These are phyloP conservation scores for Periparus ater DNA, from an alignment of 2,797 vertebrate species.

Conservation along the genomic window DNA sequence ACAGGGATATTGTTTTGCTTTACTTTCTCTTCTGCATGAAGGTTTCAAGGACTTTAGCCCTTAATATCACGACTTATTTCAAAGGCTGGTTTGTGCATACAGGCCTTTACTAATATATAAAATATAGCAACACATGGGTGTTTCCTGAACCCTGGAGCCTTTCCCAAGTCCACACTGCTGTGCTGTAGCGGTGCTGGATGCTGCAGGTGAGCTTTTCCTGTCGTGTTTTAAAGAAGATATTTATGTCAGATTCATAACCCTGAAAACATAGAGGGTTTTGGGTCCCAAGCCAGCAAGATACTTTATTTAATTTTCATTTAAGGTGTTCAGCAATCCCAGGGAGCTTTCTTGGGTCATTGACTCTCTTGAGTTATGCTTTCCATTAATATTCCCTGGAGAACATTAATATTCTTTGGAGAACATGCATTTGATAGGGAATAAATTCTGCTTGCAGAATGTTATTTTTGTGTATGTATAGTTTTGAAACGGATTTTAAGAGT, in stretches of 20 bases:
- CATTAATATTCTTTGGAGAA: not conserved
- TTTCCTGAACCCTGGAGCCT: not conserved
- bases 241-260: not conserved
- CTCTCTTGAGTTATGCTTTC: not conserved
- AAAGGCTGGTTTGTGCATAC: too few relatives aligned
- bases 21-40: too few relatives aligned
- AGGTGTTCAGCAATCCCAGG: not conserved
- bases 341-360: not conserved
- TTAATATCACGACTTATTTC: too few relatives aligned
- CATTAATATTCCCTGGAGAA: not conserved
- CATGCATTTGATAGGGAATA: not conserved
- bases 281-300: not conserved
- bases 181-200: not conserved
- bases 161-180: not conserved
- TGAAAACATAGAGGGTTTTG: not conserved
- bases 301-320: not conserved
- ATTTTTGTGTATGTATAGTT: not conserved
- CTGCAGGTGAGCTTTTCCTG: not conserved
- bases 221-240: not conserved
- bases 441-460: not conserved
- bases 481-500: not conserved
- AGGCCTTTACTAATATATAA: too few relatives aligned
- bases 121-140: too few relatives aligned
- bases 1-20: too few relatives aligned
- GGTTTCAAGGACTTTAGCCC: too few relatives aligned